Evolutionary conservation across 2,797 vertebrate genomes (phyloP), one percentile per base, ranked within the genome.

Genomic region (Peromyscus nudipes): DNA sequence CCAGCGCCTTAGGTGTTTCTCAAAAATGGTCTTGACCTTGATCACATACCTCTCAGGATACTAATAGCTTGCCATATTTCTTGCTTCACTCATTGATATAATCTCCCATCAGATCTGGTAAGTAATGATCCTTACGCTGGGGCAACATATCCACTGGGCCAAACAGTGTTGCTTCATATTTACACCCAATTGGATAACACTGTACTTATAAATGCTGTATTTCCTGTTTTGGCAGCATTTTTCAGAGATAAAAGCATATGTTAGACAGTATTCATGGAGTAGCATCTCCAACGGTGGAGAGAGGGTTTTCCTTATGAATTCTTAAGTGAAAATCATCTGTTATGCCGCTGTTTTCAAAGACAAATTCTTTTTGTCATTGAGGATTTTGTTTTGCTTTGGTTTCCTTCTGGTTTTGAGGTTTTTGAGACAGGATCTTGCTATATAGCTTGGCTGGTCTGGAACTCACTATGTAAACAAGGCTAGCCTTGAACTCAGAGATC

Each of bases 301-400:
- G 1, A 81, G 25, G 0, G 6, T 1, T 12, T 52, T 67, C 75
- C 25, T n/a, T 49, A 77, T 14, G 37, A 73, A 23, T 43, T 91
- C 82, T 93, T 93, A 71, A 92, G 83, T 55, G 71, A 80, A 94
- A 94, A 85, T 67, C 55, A 97, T 62, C 87, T 92, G 79, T n/a
- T 89, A 71, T 19, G 23, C 14, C 89, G 37, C 43, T 13, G 65
- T n/a, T 79, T 92, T 82, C 67, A 96, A 52, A 69, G 21, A 86
- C 46, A 37, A 67, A 86, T 62, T 49, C 29, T 79, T 73, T 85
- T n/a, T 52, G 31, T n/a, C 40, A 49, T 34, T 69, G 64, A 69
- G 23, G 21, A 13, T 23, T 85, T 65, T n/a, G 83, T n/a, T 85
- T 79, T 16, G 27, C 31, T 62, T 40, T 40, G 37, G 21, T 60